Conservation (phyloP, 2,888 invertebrate genomes). For the Tipula vernalis region DNA sequence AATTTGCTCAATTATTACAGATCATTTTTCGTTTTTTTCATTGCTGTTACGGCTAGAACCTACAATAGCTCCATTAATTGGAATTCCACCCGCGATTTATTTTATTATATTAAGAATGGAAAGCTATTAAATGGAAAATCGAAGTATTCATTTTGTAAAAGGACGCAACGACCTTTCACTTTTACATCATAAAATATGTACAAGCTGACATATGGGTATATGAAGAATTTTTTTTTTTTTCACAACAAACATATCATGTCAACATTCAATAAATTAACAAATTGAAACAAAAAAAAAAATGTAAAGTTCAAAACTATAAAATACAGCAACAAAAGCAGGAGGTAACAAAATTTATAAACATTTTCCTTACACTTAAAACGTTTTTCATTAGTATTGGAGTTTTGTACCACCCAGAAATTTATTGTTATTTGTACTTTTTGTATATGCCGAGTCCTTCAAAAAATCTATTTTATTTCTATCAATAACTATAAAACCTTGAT, state of each 20-base stretch:
- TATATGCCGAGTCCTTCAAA: not conserved
- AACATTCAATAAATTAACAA: not conserved
- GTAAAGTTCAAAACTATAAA: not conserved
- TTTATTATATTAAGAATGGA: too few species aligned
- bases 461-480: not conserved
- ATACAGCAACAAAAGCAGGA: not conserved
- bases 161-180: not conserved
- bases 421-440: not conserved
- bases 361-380: not conserved
- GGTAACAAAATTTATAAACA: not conserved
- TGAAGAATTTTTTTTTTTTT: not conserved
- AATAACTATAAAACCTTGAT: not conserved
- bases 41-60: too few species aligned
- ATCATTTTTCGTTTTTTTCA: too few species aligned
- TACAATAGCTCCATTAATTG: too few species aligned
- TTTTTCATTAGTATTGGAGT: not conserved
- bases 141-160: too few species aligned
- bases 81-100: too few species aligned
- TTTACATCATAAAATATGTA: not conserved
- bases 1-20: too few species aligned
- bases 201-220: not conserved
- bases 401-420: not conserved
- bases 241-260: not conserved
- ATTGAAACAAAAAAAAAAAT: not conserved
- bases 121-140: too few species aligned